Percentiles rank a stretch among this genome's conserved stretches.
Evolutionary conservation across 1,140 invertebrate genomes (phyloP).

Genomic region (Dufourea novaeangliae): DNA sequence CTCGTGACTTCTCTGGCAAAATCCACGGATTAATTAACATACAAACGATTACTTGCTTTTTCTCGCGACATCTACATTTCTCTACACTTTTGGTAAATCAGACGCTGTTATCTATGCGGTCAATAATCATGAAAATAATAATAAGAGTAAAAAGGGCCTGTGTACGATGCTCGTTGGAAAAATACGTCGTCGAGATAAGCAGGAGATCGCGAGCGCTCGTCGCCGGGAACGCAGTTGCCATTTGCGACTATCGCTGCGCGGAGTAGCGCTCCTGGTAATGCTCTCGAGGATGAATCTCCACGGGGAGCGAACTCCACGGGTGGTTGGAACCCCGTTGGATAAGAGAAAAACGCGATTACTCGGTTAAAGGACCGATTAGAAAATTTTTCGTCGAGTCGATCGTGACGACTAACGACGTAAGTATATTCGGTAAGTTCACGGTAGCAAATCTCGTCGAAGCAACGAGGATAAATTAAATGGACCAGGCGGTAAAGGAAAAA

Average conservation of each 20-base stretch:
- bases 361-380: conserved; percentile 77
- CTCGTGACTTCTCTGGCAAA: background rate
- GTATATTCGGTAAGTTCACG: too few relatives aligned
- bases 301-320: conserved; percentile 49
- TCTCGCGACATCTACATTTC: background rate
- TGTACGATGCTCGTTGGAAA: background rate
- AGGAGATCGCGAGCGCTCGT: background rate
- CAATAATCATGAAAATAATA: background rate
- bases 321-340: conserved; percentile 48
- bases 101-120: background rate
- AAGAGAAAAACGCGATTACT: conserved; percentile 70
- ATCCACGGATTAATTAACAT: background rate
- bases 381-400: conserved; percentile 74
- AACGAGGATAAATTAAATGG: conserved; percentile 32
- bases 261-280: background rate
- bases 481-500: conserved; percentile 24
- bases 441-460: background rate
- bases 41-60: background rate
- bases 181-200: background rate
- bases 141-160: background rate
- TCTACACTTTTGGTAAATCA: background rate
- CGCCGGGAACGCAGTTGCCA: background rate
- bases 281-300: conserved; percentile 29
- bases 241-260: conserved; percentile 11
- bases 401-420: too few relatives aligned